phyloP scores from a whole-genome alignment of 2,888 invertebrate species.

The Eupithecia exiguata region DNA sequence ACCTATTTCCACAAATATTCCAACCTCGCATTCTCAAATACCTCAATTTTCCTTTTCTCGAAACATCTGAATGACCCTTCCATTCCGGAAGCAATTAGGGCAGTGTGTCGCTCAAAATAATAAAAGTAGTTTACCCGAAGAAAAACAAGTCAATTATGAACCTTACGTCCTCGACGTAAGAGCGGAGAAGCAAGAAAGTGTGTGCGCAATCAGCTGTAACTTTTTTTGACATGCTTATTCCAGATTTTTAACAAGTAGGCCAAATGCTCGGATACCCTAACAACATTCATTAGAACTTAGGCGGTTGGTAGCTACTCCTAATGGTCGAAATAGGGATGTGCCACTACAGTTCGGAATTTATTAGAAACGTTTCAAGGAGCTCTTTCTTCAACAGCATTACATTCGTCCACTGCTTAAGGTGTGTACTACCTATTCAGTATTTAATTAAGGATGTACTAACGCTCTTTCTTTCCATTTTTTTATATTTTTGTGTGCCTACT shows the following conservation, averaged over 20 bases:
- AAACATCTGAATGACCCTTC: slow-evolving; percentile 44
- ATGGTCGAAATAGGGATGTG: neutral
- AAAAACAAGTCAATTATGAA: slow-evolving; percentile 23
- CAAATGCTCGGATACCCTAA: slow-evolving; percentile 48
- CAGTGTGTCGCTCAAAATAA: slow-evolving; percentile 40
- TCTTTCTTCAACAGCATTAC: no score
- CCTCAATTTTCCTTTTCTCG: slow-evolving; percentile 31
- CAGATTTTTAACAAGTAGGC: slow-evolving; percentile 61
- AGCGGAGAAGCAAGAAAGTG: slow-evolving; percentile 10
- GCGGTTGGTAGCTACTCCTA: neutral
- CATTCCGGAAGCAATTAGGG: slow-evolving; percentile 45
- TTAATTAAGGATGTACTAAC: no score
- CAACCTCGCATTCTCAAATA: slow-evolving; percentile 19
- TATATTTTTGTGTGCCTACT: no score
- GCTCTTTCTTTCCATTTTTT: no score
- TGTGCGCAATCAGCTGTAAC: slow-evolving; percentile 36
- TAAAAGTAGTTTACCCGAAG: slow-evolving; percentile 25
- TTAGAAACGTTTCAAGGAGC: no score
- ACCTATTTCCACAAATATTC: slow-evolving; percentile 14
- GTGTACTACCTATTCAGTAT: no score
- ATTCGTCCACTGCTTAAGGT: no score
- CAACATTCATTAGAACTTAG: slow-evolving; percentile 40
- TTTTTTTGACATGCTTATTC: slow-evolving; percentile 50
- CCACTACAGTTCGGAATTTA: neutral
- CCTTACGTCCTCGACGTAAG: slow-evolving; percentile 29